phyloP scores from a whole-genome alignment of 2,113 vertebrate genomes.

The Nannobrachium achirus region DNA sequence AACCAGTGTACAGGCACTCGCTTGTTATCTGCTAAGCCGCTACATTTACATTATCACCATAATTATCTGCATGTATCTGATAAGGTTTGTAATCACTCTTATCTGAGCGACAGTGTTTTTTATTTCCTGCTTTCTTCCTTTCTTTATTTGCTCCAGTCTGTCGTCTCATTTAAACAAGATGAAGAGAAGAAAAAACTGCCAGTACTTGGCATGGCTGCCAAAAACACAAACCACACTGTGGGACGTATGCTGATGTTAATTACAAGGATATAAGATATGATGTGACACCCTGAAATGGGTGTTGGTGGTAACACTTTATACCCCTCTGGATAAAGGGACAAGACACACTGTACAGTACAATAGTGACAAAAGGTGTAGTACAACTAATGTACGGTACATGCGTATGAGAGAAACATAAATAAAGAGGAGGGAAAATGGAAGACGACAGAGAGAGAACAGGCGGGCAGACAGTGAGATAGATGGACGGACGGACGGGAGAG shows the following conservation, averaged over 20 bases:
- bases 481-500: not conserved
- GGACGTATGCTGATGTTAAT: conserved; percentile 1
- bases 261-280: conserved; percentile 7
- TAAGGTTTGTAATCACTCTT: conserved; percentile 71
- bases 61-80: conserved; percentile 73
- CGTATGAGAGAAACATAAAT: not conserved
- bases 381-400: too few species aligned
- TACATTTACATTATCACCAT: conserved; percentile 67
- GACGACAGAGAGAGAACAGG: not conserved
- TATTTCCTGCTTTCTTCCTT: not conserved
- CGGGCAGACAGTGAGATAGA: too few species aligned
- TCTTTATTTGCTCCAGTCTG: not conserved
- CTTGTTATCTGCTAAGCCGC: conserved; percentile 61
- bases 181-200: conserved; percentile 48
- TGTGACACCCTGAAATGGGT: not conserved
- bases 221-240: not conserved
- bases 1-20: conserved; percentile 45
- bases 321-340: not conserved
- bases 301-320: not conserved
- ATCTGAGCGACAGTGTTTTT: conserved; percentile 63
- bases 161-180: conserved; percentile 46
- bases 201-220: conserved; percentile 16
- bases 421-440: not conserved
- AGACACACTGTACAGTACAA: too few species aligned
- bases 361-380: too few species aligned